Percentiles rank a stretch among this genome's conserved stretches.
phyloP scores from a whole-genome alignment of 1,140 invertebrate genomes.

The Triops longicaudatus region DNA sequence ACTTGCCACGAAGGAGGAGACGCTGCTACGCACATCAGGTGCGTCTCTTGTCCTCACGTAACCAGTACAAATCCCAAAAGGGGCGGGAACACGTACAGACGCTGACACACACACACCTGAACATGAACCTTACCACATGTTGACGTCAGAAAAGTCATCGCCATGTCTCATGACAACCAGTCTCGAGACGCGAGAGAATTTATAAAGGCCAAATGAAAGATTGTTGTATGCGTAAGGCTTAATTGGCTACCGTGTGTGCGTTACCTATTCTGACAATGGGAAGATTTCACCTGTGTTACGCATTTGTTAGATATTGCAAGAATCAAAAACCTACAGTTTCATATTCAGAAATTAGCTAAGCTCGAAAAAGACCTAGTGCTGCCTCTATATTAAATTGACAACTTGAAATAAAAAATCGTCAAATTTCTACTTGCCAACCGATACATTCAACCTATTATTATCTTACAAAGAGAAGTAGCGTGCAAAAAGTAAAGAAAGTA shows the following conservation, averaged over 20 bases:
- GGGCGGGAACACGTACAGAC: not conserved
- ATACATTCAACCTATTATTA: not conserved
- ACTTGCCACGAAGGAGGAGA: not conserved
- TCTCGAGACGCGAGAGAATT: too few species aligned
- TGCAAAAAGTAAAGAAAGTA: not conserved
- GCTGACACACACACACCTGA: not conserved
- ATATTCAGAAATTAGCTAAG: too few species aligned
- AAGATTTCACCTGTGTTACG: not conserved
- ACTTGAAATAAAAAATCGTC: too few species aligned
- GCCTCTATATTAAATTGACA: too few species aligned
- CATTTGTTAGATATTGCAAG: not conserved
- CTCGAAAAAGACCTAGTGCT: too few species aligned
- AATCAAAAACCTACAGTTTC: too few species aligned
- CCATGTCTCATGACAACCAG: not conserved
- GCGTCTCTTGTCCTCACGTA: not conserved
- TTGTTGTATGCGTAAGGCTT: not conserved
- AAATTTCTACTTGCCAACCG: too few species aligned
- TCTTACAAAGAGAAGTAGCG: not conserved
- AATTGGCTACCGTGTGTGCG: not conserved
- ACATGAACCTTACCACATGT: not conserved
- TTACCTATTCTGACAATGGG: not conserved
- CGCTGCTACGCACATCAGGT: not conserved
- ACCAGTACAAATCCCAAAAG: constrained; percentile 1
- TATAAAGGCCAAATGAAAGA: too few species aligned
- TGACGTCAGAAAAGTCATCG: not conserved